phyloP scores from a whole-genome alignment of 2,888 invertebrate genomes.

The Folsomia manolachei region DNA sequence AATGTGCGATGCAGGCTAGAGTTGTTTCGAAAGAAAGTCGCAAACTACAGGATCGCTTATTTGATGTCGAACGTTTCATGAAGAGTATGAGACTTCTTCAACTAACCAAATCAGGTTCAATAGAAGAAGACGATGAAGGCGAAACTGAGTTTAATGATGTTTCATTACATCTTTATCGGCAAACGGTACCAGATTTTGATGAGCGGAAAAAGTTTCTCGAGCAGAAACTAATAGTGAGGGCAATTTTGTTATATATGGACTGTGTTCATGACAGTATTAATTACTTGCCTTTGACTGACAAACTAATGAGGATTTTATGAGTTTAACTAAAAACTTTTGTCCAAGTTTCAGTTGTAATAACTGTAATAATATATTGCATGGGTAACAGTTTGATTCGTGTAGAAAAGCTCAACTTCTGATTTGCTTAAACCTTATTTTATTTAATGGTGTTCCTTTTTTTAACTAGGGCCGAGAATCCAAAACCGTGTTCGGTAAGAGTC shows the following conservation, averaged over 20 bases:
- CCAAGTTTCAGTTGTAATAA: neutral
- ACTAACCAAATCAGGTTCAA: slow-evolving; percentile 63
- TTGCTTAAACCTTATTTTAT: neutral
- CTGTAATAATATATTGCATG: neutral
- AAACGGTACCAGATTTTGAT: slow-evolving; percentile 78
- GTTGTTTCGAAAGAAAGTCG: slow-evolving; percentile 9
- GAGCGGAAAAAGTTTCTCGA: slow-evolving; percentile 80
- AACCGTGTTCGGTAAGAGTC: slow-evolving; percentile 28
- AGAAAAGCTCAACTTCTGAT: neutral
- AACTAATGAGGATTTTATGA: no score
- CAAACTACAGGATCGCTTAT: slow-evolving; percentile 65
- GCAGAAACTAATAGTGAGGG: slow-evolving; percentile 60
- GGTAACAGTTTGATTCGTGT: neutral
- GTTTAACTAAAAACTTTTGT: neutral
- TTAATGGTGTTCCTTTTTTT: no score
- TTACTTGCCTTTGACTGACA: neutral
- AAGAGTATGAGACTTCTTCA: slow-evolving; percentile 83
- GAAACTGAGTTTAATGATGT: slow-evolving; percentile 72
- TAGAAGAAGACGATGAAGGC: slow-evolving; percentile 52
- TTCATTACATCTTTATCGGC: slow-evolving; percentile 79
- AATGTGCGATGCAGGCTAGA: neutral
- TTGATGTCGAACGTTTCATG: slow-evolving; percentile 75
- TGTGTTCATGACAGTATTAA: neutral
- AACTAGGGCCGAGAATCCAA: slow-evolving; percentile 46
- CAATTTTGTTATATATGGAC: neutral